Evolutionary conservation across 2,797 vertebrate genomes (phyloP).

Genomic region (Anableps anableps): DNA sequence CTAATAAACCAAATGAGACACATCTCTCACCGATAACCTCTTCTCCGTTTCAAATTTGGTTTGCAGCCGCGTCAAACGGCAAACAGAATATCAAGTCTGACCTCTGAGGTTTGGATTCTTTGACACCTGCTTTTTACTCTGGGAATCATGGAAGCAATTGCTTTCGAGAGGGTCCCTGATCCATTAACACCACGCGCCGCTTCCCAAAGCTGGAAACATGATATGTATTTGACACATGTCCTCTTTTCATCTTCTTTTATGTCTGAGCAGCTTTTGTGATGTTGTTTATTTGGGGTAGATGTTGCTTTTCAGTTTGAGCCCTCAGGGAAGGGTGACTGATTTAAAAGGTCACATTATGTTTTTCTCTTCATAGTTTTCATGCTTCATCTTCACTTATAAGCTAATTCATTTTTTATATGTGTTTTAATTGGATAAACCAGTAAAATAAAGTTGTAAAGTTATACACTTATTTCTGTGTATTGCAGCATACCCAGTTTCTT

Average conservation of each 20-base stretch:
- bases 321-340: slow-evolving; percentile 30
- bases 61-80: slow-evolving; percentile 34
- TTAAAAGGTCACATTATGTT: slow-evolving; percentile 43
- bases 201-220: slow-evolving; percentile 59
- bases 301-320: slow-evolving; percentile 48
- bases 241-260: slow-evolving; percentile 69
- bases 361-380: slow-evolving; percentile 25
- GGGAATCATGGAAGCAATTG: slow-evolving; percentile 70
- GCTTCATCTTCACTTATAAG: slow-evolving; percentile 22
- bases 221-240: slow-evolving; percentile 75
- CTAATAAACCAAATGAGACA: slow-evolving; percentile 13
- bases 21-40: slow-evolving; percentile 16
- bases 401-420: slow-evolving; percentile 12
- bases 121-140: slow-evolving; percentile 63
- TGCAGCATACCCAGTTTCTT: slow-evolving; percentile 33
- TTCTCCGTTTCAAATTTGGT: slow-evolving; percentile 45
- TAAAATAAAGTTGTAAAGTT: slow-evolving; percentile 26
- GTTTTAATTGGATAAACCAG: slow-evolving; percentile 6
- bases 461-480: slow-evolving; percentile 3
- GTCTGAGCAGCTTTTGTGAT: slow-evolving; percentile 49
- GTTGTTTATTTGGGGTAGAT: slow-evolving; percentile 65
- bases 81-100: slow-evolving; percentile 61
- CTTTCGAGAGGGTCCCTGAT: slow-evolving; percentile 72
- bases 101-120: slow-evolving; percentile 60
- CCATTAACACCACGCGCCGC: slow-evolving; percentile 62